phyloP scores from a whole-genome alignment of 2,113 vertebrate genomes.

The Trogon surrucura region DNA sequence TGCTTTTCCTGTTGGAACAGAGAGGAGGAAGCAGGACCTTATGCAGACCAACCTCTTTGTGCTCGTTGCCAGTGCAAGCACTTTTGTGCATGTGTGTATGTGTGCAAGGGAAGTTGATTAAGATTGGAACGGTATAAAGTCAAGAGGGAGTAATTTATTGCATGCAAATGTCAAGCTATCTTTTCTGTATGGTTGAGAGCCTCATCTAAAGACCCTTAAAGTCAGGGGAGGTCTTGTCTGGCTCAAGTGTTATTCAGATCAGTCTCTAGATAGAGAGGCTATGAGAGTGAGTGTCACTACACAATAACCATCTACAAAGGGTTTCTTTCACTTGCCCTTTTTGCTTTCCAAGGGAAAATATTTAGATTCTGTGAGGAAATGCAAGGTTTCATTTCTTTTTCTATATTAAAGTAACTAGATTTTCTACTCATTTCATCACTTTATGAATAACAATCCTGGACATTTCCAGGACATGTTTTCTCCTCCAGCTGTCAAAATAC shows the following conservation, averaged over 20 bases:
- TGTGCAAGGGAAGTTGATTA: neutral
- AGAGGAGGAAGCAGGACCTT: neutral
- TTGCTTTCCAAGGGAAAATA: neutral
- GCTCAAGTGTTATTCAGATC: neutral
- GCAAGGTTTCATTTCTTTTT: neutral
- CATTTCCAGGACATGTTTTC: constrained; percentile 36
- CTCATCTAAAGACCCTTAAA: neutral
- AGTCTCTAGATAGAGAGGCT: neutral
- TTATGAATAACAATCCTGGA: constrained; percentile 40
- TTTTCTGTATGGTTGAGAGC: neutral
- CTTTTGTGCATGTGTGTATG: neutral
- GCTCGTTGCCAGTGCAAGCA: neutral
- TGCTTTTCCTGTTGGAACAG: neutral
- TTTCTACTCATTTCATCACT: constrained; percentile 12
- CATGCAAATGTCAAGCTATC: neutral
- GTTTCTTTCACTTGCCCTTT: neutral
- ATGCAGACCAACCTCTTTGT: neutral
- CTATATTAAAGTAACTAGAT: neutral
- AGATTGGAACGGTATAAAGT: neutral
- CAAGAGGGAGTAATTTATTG: neutral
- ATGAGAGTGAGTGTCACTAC: neutral
- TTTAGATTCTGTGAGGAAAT: neutral
- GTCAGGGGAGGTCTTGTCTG: neutral
- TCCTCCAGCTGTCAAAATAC: constrained; percentile 50
- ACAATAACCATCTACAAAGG: neutral